Evolutionary conservation across 2,888 invertebrate genomes (phyloP), one percentile per base, ranked within the genome.

Genomic region (Aspidapion aeneum): DNA sequence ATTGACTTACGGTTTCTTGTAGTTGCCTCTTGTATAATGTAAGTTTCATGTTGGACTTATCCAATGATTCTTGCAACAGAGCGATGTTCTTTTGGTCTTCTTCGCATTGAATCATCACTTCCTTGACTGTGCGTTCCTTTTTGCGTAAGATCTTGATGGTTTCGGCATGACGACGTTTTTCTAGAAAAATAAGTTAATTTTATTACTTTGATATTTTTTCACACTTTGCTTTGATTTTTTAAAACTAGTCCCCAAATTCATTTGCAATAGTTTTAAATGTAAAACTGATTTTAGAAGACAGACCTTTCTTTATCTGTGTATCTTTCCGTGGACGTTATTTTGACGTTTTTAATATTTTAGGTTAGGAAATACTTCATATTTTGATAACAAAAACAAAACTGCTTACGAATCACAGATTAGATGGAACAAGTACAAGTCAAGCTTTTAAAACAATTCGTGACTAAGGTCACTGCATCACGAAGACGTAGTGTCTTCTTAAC

Each of bases 131-230:
- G 77, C 96, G 94, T 81, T 98, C 97, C 90, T 98, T 98, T 88
- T 98, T 98, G 83, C 97, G 93, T 78, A 97, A 86, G 81, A 96
- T 95, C 87, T 96, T 96, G 81, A 96, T 94, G 76, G 96, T 96
- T 83, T 98, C 97, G 73, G 95, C 91, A 83, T 98, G 97, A 80
- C 96, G 90, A 80, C 96, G 91, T 86, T 95, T 96, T 83, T 98
- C 97, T 65, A n/a, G 18, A 35, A 65, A 60, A 19, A 52, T 19
- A 52, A 52, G 17, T 9, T 52, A 52, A 52, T 9, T 5, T 52
- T 52, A n/a, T 48, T 48, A 48, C n/a, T 48, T 48, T 48, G 49
- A 12, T 48, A 48, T 48, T 48, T 48, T 48, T 9, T 48, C n/a
- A 9, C 49, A 48, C 49, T n/a, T 48, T 48, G n/a, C n/a, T 48